Base-by-base conservation (phyloP, 1,140 invertebrate species). In the Drosophila mayri region DNA sequence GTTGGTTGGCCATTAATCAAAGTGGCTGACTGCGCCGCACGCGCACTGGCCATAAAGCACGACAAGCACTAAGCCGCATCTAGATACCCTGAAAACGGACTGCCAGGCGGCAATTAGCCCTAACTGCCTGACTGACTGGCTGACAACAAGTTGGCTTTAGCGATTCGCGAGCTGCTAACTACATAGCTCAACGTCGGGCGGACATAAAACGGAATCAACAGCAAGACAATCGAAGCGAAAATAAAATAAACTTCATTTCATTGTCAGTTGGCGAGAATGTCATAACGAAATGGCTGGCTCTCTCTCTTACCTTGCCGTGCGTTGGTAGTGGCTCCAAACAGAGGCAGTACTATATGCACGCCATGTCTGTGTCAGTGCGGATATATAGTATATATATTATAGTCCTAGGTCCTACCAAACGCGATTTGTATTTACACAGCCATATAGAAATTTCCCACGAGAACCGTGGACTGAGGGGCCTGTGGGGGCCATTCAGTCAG, bases 391-490 rank as follows among this genome's bases (percentile, higher is more conserved):
- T 63, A 47, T 62, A 70, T 76, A 59, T 54, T 77, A 64, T 47
- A 49, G 62, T 57, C 35, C 35, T 55, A 55, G 65, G 77, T 59
- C 41, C 60, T 64, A 68, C 52, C 47, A 68, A 87, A 79, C 79
- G 76, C 47, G 59, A 87, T 88, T 79, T 73, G 64, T 78, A 78
- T 78, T 78, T 78, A 78, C 65, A 63, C 41, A 71, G 76, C 55
- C 75, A 71, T 71, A 71, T 78, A 78, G 75, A 78, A 78, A 79
- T 76, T 88, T 79, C 84, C 84, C 84, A 76, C 57, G 83, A 77
- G 83, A 66, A 41, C 52, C 50, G 55, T 38, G 74, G 20, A 18
- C 52, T 67, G 62, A n/a, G 37, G 22, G 52, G 12, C 14, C 52
- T 38, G 6, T 18, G 52, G 55, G 73, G 43, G 70, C 59, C 70